Percentiles rank a stretch among this genome's conserved stretches.
phyloP scores from a whole-genome alignment of 2,888 invertebrate genomes.

The Ophioninae sp. region DNA sequence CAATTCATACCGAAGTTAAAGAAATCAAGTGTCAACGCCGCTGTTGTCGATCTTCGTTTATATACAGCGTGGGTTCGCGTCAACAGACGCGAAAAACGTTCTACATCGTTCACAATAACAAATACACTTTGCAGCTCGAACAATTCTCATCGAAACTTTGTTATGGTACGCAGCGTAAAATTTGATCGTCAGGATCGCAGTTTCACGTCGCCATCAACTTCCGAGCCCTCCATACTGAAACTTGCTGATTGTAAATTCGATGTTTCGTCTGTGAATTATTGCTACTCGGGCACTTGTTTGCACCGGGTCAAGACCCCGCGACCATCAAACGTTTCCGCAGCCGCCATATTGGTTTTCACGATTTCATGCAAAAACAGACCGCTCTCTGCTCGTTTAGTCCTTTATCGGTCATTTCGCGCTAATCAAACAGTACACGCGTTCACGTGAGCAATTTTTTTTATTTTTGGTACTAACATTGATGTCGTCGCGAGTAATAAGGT shows the following conservation, averaged over 20 bases:
- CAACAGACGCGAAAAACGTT: not conserved
- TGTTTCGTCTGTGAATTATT: not conserved
- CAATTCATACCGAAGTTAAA: not conserved
- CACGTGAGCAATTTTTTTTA: not conserved
- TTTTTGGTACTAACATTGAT: not conserved
- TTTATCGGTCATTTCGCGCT: not conserved
- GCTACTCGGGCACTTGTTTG: not conserved
- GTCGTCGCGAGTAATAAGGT: not conserved
- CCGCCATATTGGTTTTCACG: constrained; percentile 3
- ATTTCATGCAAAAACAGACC: not conserved
- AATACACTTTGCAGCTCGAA: not conserved
- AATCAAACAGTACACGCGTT: not conserved
- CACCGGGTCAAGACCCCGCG: not conserved
- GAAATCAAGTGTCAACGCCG: not conserved
- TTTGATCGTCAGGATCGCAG: too few relatives aligned
- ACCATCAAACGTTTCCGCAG: not conserved
- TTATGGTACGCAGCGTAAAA: not conserved
- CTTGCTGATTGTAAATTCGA: not conserved
- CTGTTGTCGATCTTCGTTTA: not conserved
- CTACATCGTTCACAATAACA: not conserved
- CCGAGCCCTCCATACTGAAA: not conserved
- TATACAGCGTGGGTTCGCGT: not conserved
- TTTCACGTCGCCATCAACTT: too few relatives aligned
- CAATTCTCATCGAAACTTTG: not conserved
- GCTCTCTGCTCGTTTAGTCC: not conserved